These are phyloP conservation scores for Enteromius viviparus DNA, from an alignment of 2,797 vertebrate species.

Conservation along the genomic window DNA sequence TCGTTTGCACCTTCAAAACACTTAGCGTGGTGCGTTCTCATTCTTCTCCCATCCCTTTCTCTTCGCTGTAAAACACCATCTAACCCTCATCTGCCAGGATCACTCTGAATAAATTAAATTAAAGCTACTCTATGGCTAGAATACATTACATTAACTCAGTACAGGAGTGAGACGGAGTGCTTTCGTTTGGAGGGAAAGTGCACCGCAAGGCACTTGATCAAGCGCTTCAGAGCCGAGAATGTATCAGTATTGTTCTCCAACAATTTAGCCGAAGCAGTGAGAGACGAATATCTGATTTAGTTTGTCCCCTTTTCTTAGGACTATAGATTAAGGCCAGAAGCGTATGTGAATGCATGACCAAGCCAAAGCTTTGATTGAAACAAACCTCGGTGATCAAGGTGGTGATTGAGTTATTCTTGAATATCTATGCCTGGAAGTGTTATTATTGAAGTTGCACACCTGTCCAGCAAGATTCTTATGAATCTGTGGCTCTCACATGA, in stretches of 20 bases:
- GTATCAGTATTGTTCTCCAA: slow-evolving; percentile 29
- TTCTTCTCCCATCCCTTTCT: slow-evolving; percentile 6
- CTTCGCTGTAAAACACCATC: slow-evolving; percentile 22
- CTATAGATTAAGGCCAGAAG: background rate
- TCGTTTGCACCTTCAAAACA: slow-evolving; percentile 6
- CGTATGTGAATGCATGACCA: background rate
- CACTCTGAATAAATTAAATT: slow-evolving; percentile 43
- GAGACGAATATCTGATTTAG: background rate
- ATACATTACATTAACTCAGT: slow-evolving; percentile 40
- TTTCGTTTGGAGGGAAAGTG: slow-evolving; percentile 23
- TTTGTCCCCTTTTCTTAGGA: background rate
- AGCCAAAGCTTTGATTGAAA: background rate
- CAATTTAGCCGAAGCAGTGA: slow-evolving; percentile 11
- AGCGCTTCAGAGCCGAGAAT: background rate
- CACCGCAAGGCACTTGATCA: slow-evolving; percentile 15
- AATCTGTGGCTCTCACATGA: background rate
- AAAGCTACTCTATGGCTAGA: slow-evolving; percentile 36
- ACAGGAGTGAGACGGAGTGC: slow-evolving; percentile 41
- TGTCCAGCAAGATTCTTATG: background rate
- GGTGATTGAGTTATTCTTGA: background rate
- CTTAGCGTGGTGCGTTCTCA: background rate
- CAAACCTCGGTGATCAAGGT: background rate
- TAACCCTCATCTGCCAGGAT: slow-evolving; percentile 33
- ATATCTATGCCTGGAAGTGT: no score
- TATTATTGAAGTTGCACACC: background rate